A percentile compares a stretch with the other conserved stretches of the same genome.
Evolutionary conservation across 2,797 vertebrate genomes (phyloP).

Genomic region (Meda fulgida): DNA sequence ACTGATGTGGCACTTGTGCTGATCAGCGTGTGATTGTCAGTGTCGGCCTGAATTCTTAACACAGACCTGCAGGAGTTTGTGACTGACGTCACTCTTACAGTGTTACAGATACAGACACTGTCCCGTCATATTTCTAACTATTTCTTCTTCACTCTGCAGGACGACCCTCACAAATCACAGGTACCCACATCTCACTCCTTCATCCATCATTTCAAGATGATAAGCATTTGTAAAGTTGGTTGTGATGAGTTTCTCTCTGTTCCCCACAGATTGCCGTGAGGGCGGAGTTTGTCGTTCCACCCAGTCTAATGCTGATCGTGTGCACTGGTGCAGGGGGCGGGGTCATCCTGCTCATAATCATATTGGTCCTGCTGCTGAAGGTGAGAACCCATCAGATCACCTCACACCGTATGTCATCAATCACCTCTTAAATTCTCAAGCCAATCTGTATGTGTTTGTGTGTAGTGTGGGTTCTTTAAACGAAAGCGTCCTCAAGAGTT

Average conservation of each 20-base stretch:
- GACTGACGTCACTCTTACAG: background rate
- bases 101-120: background rate
- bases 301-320: conserved; percentile 52
- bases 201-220: background rate
- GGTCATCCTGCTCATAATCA: conserved; percentile 68
- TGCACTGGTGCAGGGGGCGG: conserved; percentile 62
- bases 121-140: background rate
- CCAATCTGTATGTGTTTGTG: background rate
- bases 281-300: conserved; percentile 64
- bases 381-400: conserved; percentile 59
- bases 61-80: background rate
- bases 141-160: background rate
- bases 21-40: background rate
- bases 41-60: background rate
- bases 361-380: conserved; percentile 67
- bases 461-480: background rate
- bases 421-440: background rate
- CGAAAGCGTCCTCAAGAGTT: background rate
- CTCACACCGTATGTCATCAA: background rate
- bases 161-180: conserved; percentile 12
- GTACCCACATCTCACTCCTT: background rate
- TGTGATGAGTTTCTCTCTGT: conserved; percentile 7
- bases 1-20: background rate
- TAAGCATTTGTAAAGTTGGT: background rate
- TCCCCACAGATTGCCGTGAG: conserved; percentile 61